Base-by-base conservation (phyloP, 2,888 invertebrate species). In the Piscicola geometra region DNA sequence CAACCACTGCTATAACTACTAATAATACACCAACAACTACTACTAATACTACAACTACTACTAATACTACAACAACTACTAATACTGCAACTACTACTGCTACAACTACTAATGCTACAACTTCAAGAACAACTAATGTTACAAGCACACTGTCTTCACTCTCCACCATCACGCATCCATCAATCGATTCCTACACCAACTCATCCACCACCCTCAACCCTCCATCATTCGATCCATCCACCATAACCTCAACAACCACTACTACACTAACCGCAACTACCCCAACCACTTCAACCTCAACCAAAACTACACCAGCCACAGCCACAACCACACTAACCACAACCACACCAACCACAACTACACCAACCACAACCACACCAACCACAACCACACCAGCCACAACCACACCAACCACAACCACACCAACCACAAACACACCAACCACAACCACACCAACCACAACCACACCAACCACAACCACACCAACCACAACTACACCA, bases 81-180 rank as follows among this genome's bases (percentile, higher is more conserved):
- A n/a, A n/a, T n/a, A n/a, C n/a, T n/a, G n/a, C n/a, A n/a, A n/a
- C n/a, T n/a, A n/a, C n/a, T n/a, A n/a, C n/a, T n/a, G n/a, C n/a
- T n/a, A n/a, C n/a, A n/a, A n/a, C n/a, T n/a, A n/a, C n/a, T n/a
- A n/a, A n/a, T n/a, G n/a, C 47, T 12, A 60, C 56, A 66, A 56
- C 60, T n/a, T 47, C 69, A 15, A 41, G 71, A 33, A 69, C 77
- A 35, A 75, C 77, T 15, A 71, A 76, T 28, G 81, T 81, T 33
- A 79, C 78, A 2, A 79, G 80, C 52, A 83, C 83, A 71, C 78
- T 82, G 52, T 82, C 82, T 75, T 81, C 83, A 70, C 41, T 15
- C 5, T 41, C 41, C 60, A 56, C 21, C 60, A n/a, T n/a, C 21
- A 56, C n/a, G 15, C 21, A 18, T 56, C 25, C 60, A 56, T 21